Base-by-base conservation (phyloP, 2,113 vertebrate genomes). In the Gasterosteus nipponicus region DNA sequence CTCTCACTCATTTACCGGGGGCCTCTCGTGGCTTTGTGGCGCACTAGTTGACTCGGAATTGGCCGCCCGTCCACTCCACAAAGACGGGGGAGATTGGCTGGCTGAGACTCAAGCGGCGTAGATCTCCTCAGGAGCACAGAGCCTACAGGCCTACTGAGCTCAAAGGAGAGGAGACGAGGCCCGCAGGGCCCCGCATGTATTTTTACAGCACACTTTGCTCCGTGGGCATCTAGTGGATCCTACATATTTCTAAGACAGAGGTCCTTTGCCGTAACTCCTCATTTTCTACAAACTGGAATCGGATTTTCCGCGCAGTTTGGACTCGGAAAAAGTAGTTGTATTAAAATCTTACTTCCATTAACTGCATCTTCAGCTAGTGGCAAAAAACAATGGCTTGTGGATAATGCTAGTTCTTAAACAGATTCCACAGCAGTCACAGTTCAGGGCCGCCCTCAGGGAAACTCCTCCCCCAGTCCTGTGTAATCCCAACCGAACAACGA, bases 21-120 rank as follows among this genome's bases (percentile, higher is more conserved):
- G 84, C 84, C 86, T 90, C 81, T 84, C 76, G 86, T 87, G 88
- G 85, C 87, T 83, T 75, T 67, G 69, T 80, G 75, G 56, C 73
- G 33, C 89, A 71, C 81, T 73, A 84, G 77, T 74, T 75, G 80
- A 87, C 78, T 91, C 61, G 5, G 78, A 82, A 77, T 83, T 68
- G 74, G 73, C 72, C 66, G 85, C 33, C 79, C 22, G 74, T 90
- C 78, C 69, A 10, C 1, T 41, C 1, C 58, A 89, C 81, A 88
- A 91, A 90, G 80, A 78, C 61, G 4, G 76, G 73, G 83, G 80
- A 69, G 75, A 80, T 74, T 78, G 71, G 5, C 74, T 86, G 88
- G 87, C 84, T 42, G 69, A 26, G 69, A 42, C 85, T 85, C 83
- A 90, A 26, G 78, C 49, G 16, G 47, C 64, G 15, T 69, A 78